Evolutionary conservation across 1,140 invertebrate genomes (phyloP), one percentile per base, ranked within the genome.

Genomic region (honey bee (Apis mellifera)): DNA sequence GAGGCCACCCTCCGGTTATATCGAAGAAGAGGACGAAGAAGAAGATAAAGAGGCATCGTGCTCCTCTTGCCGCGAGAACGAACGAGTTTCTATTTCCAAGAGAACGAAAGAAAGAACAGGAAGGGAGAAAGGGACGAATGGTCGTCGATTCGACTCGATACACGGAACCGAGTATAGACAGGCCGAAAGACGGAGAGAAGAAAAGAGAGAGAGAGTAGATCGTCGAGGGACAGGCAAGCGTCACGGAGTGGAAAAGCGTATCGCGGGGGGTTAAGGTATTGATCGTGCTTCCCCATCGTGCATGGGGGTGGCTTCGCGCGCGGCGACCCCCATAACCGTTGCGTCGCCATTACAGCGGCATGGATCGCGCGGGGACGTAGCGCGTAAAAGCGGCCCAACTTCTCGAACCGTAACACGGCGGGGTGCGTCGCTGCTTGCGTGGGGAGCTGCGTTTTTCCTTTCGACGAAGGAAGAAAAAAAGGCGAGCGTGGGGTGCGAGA

Each of bases 251-350:
- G 86, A 83, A 86, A 86, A 86, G 86, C 87, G 84, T 83, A 87
- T 88, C 84, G 86, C 84, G 79, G 32, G 73, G 84, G 85, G 60
- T 75, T 86, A 50, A 72, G 89, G 87, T 93, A 92, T 92, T 92
- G 92, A 92, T 93, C 92, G 91, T 59, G 84, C 82, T 90, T 89
- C 81, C 83, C 85, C 83, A 90, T 82, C 79, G 79, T 80, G 81
- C 89, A 92, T 91, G 91, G 92, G 92, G 93, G 91, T 91, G 89
- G 89, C 82, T 84, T 89, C 87, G 84, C 87, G 87, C 82, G 83
- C 78, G 80, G 72, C 86, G 83, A 88, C 89, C 89, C 91, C 89
- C 90, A 90, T 90, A 82, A 69, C 75, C 81, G 78, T 73, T 72
- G 84, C 86, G 81, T 78, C 84, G 89, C 89, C 90, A 92, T 91